Percentiles rank a stretch among this genome's conserved stretches.
Conservation (phyloP, 2,888 invertebrate genomes). For the Blera fallax region DNA sequence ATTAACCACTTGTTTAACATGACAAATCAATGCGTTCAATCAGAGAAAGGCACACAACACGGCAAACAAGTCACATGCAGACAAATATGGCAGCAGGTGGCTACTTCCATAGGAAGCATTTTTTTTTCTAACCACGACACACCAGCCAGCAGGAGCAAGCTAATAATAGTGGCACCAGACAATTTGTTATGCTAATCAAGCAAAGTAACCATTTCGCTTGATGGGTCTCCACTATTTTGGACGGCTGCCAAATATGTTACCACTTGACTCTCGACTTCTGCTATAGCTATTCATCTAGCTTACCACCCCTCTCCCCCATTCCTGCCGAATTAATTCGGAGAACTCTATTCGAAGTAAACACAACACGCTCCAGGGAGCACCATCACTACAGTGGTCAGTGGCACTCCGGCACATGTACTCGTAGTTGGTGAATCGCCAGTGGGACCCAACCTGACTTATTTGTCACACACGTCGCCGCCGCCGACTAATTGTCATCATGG, state of each 20-base stretch:
- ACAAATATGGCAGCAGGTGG: conserved; percentile 47
- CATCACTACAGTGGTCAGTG: not conserved
- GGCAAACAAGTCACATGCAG: conserved; percentile 9
- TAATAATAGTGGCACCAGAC: conserved; percentile 2
- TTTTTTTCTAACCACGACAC: not conserved
- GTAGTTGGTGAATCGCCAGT: conserved; percentile 10
- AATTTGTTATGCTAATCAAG: conserved; percentile 51
- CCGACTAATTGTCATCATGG: conserved; percentile 48
- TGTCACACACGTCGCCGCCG: conserved; percentile 48
- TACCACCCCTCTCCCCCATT: not conserved
- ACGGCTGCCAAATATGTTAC: conserved; percentile 35
- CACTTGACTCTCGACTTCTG: conserved; percentile 8
- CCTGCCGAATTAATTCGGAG: conserved; percentile 11
- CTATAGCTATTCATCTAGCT: not conserved
- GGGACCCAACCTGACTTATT: conserved; percentile 31
- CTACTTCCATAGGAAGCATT: conserved; percentile 31
- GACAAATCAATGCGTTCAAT: conserved; percentile 39
- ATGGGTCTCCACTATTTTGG: conserved; percentile 45
- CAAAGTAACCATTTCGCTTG: conserved; percentile 37
- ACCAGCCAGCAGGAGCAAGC: not conserved
- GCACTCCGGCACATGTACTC: not conserved
- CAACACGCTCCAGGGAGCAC: conserved; percentile 24
- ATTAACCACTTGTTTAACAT: conserved; percentile 57
- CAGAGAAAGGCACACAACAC: conserved; percentile 5
- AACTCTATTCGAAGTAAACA: not conserved